Evolutionary conservation across 2,888 invertebrate species (phyloP), one percentile per base, ranked within the genome.

Genomic region (Pediacus dermestoides): DNA sequence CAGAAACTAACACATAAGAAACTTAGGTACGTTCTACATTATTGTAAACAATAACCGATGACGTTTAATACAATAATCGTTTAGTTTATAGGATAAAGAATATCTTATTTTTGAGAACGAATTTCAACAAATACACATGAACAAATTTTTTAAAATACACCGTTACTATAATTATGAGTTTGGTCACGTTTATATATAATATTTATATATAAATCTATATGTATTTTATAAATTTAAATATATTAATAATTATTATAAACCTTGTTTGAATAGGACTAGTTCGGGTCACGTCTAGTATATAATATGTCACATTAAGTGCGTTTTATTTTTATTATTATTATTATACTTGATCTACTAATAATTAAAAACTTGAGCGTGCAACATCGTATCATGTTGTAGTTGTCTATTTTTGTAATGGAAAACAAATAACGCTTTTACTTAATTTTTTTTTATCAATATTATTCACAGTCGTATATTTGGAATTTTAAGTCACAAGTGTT

Each of bases 1-100:
- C 61, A 58, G 55, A 54, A 58, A 62, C 60, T n/a, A n/a, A 64
- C 63, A 64, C 61, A 63, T 60, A 63, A 61, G 60, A 53, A 63
- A 64, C 63, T 60, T 60, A 64, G 61, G 65, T 64, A 63, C 61
- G 50, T 16, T 22, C 30, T 45, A 46, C 47, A 48, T 47, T 50
- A 57, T 46, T 46, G 55, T 64, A 62, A 63, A 65, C 62, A 45
- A 62, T 55, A 53, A 57, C 60, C 55, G 57, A 61, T 55, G 61
- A 64, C 57, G 57, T 59, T 53, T 56, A 60, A 57, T 57, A 60
- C 57, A 57, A 54, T 53, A 57, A 54, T 48, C 48, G 50, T 58
- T n/a, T 52, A 58, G 58, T 60, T 58, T 55, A 57, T 59, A 61
- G 59, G 60, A 63, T n/a, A n/a, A n/a, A n/a, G 63, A 65, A 65